Conservation (phyloP, 2,888 invertebrate species). For the Emmelina monodactyla region DNA sequence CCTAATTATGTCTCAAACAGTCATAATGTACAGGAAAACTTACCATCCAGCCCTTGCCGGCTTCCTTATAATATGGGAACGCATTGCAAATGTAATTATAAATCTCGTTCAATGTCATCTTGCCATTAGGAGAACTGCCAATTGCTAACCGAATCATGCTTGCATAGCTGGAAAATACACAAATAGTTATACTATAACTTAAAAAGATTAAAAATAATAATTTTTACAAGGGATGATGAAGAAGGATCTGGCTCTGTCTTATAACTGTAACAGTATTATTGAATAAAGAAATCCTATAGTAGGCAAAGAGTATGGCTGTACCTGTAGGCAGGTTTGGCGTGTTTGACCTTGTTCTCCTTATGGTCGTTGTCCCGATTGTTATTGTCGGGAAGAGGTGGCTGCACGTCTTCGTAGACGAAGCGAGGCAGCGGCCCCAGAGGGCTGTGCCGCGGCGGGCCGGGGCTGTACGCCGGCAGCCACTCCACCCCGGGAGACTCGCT, state of each 20-base stretch:
- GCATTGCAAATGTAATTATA: constrained; percentile 77
- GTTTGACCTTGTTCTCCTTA: constrained; percentile 59
- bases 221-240: too few species aligned
- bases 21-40: too few species aligned
- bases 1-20: too few species aligned
- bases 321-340: constrained; percentile 68
- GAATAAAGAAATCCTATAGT: too few species aligned
- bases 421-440: constrained; percentile 56
- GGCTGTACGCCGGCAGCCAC: constrained; percentile 62
- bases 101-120: constrained; percentile 78
- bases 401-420: constrained; percentile 57
- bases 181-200: background rate
- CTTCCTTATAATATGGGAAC: constrained; percentile 75
- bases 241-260: constrained; percentile 14
- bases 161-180: constrained; percentile 65
- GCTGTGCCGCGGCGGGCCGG: constrained; percentile 59
- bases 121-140: constrained; percentile 70
- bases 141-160: constrained; percentile 75
- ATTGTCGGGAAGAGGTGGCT: constrained; percentile 50
- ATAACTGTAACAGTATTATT: too few species aligned
- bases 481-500: constrained; percentile 61
- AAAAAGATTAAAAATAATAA: too few species aligned
- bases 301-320: constrained; percentile 28
- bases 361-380: constrained; percentile 53
- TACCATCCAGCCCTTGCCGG: constrained; percentile 77